phyloP scores from a whole-genome alignment of 2,797 vertebrate species.

The Parauchenoglanis punctatus region DNA sequence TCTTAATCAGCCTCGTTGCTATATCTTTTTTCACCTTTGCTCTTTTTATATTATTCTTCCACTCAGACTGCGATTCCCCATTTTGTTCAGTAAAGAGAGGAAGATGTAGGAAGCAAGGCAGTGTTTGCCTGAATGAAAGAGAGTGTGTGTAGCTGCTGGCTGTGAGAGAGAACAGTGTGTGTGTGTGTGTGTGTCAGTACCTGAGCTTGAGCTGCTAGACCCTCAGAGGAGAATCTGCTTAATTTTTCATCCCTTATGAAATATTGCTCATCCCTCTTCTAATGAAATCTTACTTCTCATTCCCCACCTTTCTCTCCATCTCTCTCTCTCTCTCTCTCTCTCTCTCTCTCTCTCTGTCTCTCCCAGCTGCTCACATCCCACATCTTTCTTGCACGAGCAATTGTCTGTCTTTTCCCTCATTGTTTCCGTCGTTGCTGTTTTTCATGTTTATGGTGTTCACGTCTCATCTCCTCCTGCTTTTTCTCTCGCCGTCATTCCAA shows the following conservation, averaged over 20 bases:
- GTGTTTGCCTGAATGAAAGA: constrained; percentile 4
- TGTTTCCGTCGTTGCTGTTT: not conserved
- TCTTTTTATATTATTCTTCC: not conserved
- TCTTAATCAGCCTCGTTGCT: not conserved
- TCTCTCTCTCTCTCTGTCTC: not conserved
- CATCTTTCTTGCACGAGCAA: not conserved
- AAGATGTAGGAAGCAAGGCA: not conserved
- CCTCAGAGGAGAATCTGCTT: constrained; percentile 31
- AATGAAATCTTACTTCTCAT: constrained; percentile 52
- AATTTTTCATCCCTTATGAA: constrained; percentile 58
- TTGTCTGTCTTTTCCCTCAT: not conserved
- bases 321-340: not conserved
- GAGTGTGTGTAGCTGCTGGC: not conserved
- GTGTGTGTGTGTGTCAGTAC: constrained; percentile 57
- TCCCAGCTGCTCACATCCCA: not conserved
- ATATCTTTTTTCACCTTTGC: not conserved
- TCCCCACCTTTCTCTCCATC: not conserved
- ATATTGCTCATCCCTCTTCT: constrained; percentile 49
- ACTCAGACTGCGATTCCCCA: too few relatives aligned
- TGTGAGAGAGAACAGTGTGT: constrained; percentile 44
- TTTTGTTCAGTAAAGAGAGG: not conserved
- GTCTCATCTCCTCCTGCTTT: constrained; percentile 7
- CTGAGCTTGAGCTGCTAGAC: constrained; percentile 49
- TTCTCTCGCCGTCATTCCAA: constrained; percentile 26
- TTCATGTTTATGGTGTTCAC: constrained; percentile 13